Percentiles rank a stretch among this genome's conserved stretches.
These are phyloP conservation scores for Kradibia gibbosae DNA, from an alignment of 1,140 invertebrate species.

Conservation along the genomic window DNA sequence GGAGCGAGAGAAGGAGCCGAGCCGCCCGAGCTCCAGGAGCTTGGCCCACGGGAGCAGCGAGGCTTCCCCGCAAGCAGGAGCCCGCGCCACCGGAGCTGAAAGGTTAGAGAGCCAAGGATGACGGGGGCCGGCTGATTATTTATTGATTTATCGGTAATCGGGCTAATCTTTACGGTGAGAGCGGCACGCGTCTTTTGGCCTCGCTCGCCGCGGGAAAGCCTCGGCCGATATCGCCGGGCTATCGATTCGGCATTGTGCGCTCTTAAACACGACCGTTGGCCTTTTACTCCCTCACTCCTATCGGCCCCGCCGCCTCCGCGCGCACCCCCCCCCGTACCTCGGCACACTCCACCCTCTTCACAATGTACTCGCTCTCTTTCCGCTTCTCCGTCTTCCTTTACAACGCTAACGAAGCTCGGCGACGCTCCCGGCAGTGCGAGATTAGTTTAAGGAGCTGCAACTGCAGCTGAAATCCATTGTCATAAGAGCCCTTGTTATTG, in stretches of 20 bases:
- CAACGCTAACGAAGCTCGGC: background rate
- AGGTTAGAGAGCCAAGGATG: too few relatives aligned
- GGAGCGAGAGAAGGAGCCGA: background rate
- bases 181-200: background rate
- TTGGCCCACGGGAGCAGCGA: background rate
- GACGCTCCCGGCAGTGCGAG: background rate
- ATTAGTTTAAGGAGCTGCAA: too few relatives aligned
- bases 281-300: background rate
- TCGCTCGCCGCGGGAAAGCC: background rate
- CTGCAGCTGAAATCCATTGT: too few relatives aligned
- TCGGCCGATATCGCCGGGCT: background rate
- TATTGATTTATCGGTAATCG: slow-evolving; percentile 12
- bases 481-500: too few relatives aligned
- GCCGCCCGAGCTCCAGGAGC: background rate
- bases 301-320: too few relatives aligned
- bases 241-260: slow-evolving; percentile 22
- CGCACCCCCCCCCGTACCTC: too few relatives aligned
- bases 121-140: too few relatives aligned
- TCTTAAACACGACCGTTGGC: background rate
- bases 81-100: background rate
- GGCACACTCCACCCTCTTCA: too few relatives aligned
- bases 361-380: too few relatives aligned
- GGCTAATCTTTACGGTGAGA: background rate
- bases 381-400: too few relatives aligned
- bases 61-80: background rate